Conservation (phyloP, 2,113 vertebrate genomes). For the Gopherus evgoodei region DNA sequence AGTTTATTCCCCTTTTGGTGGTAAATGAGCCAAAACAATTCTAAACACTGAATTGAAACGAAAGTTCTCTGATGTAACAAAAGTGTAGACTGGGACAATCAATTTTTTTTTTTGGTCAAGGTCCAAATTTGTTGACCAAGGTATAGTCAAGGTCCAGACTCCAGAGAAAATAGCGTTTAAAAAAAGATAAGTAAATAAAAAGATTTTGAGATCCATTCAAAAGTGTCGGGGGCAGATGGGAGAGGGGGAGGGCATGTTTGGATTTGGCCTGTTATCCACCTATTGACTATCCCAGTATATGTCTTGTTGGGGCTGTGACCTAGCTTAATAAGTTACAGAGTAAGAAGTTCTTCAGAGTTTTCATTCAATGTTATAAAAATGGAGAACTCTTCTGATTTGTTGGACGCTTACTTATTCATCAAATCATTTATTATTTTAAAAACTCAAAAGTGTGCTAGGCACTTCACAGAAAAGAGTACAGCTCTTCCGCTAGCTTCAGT, state of each 20-base stretch:
- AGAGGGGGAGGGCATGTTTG: too few species aligned
- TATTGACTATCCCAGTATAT: neutral
- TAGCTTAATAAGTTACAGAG: neutral
- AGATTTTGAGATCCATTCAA: too few species aligned
- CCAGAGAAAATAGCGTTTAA: too few species aligned
- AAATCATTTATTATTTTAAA: neutral
- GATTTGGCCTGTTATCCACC: neutral
- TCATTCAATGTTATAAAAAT: neutral
- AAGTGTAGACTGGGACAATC: neutral
- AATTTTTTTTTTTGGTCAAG: too few species aligned
- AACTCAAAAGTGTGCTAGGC: neutral
- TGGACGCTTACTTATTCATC: neutral
- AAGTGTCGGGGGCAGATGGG: too few species aligned
- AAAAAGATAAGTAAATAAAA: too few species aligned
- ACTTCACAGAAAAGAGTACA: neutral
- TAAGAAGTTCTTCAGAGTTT: neutral
- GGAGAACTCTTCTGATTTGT: neutral
- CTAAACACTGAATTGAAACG: neutral
- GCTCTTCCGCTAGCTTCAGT: neutral
- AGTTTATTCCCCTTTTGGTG: constrained; percentile 12
- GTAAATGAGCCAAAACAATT: constrained; percentile 41
- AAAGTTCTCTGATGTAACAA: constrained; percentile 16
- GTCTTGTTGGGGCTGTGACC: neutral
- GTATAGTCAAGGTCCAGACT: too few species aligned
- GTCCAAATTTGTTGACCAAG: too few species aligned